Base-by-base conservation (phyloP, 2,888 invertebrate genomes). In the Litoditis marina region DNA sequence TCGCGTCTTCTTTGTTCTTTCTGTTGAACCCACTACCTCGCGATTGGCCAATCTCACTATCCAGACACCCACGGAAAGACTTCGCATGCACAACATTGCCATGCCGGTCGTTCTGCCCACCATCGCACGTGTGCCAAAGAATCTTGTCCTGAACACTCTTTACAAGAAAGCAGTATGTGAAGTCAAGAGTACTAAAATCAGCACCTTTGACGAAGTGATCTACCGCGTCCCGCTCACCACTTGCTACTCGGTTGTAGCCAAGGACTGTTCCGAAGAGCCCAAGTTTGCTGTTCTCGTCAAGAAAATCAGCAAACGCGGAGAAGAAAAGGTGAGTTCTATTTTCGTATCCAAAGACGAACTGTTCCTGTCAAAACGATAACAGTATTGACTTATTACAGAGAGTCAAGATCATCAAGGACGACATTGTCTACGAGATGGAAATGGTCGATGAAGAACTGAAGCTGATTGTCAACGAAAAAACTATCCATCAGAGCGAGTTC, bases 241-340 rank as follows among this genome's bases (percentile, higher is more conserved):
- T 51, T 85, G 85, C 77, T 83, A 79, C 70, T 80, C 83, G 53
- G 78, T 85, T 30, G 57, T 85, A 61, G 82, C 83, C 68, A 84
- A 84, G 76, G 85, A 85, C 73, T 84, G 84, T 74, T 81, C 83
- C 27, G 72, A 78, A 30, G 49, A 73, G 58, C 73, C 80, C 60
- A 74, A 76, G 54, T 80, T 84, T 68, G 84, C 83, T 62, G 82
- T 85, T 44, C 72, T 84, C 34, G 78, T 80, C 59, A 83, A 83
- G 76, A 77, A 81, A 59, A 28, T 63, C 58, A 56, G 53, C 59
- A 56, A 63, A 44, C 56, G 63, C 16, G 47, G 60, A 8, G 61
- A 71, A 19, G 64, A 78, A 58, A 65, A 82, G 58, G 39, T 39
- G 11, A 13, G 39, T 39, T 13, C 39, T 39, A 39, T 13, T 39